These are phyloP conservation scores for Julus scandinavius DNA, from an alignment of 2,888 invertebrate genomes.

Conservation along the genomic window DNA sequence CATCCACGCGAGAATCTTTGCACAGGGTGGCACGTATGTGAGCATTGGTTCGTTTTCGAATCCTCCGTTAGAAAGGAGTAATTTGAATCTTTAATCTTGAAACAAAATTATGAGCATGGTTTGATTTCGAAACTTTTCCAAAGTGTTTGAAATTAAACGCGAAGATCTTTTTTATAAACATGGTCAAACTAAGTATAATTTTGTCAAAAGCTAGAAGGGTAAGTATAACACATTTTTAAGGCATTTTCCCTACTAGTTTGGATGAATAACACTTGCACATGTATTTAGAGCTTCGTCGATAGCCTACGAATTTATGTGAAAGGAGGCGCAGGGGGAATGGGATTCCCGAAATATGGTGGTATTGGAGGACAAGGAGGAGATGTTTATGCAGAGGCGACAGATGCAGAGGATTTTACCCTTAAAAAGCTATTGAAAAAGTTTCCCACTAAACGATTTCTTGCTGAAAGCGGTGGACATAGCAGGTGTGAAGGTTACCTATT, in stretches of 20 bases:
- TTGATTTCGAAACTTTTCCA: no score
- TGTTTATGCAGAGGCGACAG: constrained; percentile 72
- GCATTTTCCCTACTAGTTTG: no score
- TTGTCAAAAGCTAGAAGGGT: neutral
- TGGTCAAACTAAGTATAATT: neutral
- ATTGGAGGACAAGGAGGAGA: constrained; percentile 92
- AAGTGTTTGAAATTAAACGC: no score
- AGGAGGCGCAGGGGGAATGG: constrained; percentile 85
- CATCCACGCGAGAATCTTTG: no score
- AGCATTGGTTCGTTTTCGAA: no score
- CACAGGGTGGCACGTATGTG: no score
- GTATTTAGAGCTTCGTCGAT: constrained; percentile 76
- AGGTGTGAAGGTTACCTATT: constrained; percentile 63
- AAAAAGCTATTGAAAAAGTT: constrained; percentile 66
- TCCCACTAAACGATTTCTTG: constrained; percentile 73
- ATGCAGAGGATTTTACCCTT: constrained; percentile 62
- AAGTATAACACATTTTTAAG: neutral
- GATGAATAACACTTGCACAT: no score
- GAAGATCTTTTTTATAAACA: neutral
- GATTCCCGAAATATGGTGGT: constrained; percentile 82
- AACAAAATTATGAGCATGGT: no score
- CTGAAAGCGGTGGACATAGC: constrained; percentile 80
- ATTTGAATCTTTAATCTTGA: no score
- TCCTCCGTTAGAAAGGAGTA: no score
- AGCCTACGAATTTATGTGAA: constrained; percentile 80